Percentiles rank a stretch among this genome's conserved stretches.
These are phyloP conservation scores for Bradysia coprophila DNA, from an alignment of 1,140 invertebrate genomes.

Conservation along the genomic window DNA sequence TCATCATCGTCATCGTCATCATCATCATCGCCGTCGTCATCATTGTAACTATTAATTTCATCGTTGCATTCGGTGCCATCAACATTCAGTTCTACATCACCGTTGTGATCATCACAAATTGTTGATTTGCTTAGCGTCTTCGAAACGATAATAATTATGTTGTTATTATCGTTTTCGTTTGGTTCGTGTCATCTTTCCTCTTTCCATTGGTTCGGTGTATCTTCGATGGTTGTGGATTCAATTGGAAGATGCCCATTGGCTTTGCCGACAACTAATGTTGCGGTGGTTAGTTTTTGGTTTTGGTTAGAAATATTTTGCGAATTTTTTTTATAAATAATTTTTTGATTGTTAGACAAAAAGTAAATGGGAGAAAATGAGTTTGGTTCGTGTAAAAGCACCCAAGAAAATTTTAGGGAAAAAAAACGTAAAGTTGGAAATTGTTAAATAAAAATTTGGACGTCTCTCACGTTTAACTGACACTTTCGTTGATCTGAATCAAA, in stretches of 20 bases:
- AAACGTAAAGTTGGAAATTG: no score
- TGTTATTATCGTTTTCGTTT: slow-evolving; percentile 24
- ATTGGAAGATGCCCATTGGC: slow-evolving; percentile 1
- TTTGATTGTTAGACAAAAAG: no score
- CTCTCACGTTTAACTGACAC: no score
- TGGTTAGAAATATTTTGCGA: no score
- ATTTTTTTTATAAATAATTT: no score
- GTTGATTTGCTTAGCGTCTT: neutral
- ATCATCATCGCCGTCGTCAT: slow-evolving; percentile 13
- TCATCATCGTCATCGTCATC: slow-evolving; percentile 18
- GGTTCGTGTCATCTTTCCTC: slow-evolving; percentile 24
- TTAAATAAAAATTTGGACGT: no score
- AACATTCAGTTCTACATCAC: neutral
- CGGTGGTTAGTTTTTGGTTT: no score
- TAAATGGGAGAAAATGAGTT: no score
- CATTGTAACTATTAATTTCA: neutral
- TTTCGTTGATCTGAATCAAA: no score
- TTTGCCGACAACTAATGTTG: neutral
- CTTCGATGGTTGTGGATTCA: neutral
- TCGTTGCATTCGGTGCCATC: neutral
- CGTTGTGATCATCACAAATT: neutral
- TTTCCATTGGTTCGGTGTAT: slow-evolving; percentile 3
- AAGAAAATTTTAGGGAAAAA: no score
- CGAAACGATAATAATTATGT: slow-evolving; percentile 20
- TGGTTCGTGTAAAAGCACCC: no score